Evolutionary conservation across 2,797 vertebrate genomes (phyloP), one percentile per base, ranked within the genome.

Genomic region (Lepus oiostolus): DNA sequence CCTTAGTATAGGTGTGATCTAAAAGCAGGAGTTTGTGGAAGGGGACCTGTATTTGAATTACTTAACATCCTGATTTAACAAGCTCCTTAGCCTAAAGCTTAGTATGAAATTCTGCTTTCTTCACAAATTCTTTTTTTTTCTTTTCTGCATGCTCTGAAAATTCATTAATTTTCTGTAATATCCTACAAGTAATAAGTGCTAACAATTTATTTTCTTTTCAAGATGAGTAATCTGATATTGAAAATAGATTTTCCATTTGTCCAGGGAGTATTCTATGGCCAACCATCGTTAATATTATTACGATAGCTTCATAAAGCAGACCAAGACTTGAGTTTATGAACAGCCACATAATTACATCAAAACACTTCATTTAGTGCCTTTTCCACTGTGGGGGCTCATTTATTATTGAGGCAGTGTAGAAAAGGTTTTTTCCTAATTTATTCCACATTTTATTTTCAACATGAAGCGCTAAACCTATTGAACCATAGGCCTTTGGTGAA

Each of bases 401-500:
- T 79, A 65, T 54, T 87, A 68, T 47, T 85, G 76, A 96, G 87
- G 42, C 95, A 93, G 32, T 83, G 19, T 68, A 19, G 16, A 21
- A 58, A 96, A 90, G 54, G 65, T 30, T 72, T 94, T 83, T 13
- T 92, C 3, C 0, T 97, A 97, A 97, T 98, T 98, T 97, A 96
- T 97, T 96, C 91, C 89, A 90, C 17, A 7, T 93, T 97, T 98
- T 97, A 92, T 97, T 98, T 98, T 94, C 94, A 96, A 42, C 68
- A 82, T 89, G 97, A 98, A 97, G 90, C 94, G 58, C 80, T 97
- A 97, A 98, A 97, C 88, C 94, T 97, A 96, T 97, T 98, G 97
- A 98, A 98, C 97, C 92, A 74, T 83, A 95, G 98, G 93, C 89
- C 94, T 96, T 98, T 79, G 95, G 97, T 98, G 97, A 97, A 96